phyloP scores from a whole-genome alignment of 1,140 invertebrate genomes.

The Globodera rostochiensis region DNA sequence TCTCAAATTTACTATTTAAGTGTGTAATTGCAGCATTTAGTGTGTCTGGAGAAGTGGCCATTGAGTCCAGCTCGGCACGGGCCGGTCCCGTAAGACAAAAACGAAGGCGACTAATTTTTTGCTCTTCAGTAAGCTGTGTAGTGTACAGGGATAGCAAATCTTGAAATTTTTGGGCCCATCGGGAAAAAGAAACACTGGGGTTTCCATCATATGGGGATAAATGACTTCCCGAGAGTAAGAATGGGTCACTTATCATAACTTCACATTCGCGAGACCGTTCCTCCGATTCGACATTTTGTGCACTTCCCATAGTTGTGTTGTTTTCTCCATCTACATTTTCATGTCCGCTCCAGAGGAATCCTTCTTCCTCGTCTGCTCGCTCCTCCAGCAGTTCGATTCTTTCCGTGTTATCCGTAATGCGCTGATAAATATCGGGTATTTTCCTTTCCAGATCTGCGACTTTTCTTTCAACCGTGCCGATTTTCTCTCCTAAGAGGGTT shows the following conservation, averaged over 20 bases:
- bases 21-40: neutral
- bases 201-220: conserved; percentile 6
- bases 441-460: no score
- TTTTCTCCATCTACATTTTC: no score
- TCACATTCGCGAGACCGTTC: neutral
- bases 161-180: neutral
- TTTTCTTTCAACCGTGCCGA: no score
- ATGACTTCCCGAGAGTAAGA: neutral
- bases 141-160: neutral
- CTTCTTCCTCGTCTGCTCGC: no score
- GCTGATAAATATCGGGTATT: no score
- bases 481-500: no score
- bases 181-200: neutral
- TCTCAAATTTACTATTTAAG: neutral
- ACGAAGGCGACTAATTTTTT: neutral
- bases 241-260: conserved; percentile 16
- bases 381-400: no score
- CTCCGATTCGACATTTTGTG: no score
- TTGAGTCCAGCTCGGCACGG: neutral
- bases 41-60: neutral
- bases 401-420: no score
- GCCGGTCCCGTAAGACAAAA: conserved; percentile 2
- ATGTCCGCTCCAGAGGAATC: no score
- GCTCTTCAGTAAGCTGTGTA: neutral
- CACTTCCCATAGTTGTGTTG: no score